Conservation (phyloP, 2,888 invertebrate species). For the Tuta absoluta region DNA sequence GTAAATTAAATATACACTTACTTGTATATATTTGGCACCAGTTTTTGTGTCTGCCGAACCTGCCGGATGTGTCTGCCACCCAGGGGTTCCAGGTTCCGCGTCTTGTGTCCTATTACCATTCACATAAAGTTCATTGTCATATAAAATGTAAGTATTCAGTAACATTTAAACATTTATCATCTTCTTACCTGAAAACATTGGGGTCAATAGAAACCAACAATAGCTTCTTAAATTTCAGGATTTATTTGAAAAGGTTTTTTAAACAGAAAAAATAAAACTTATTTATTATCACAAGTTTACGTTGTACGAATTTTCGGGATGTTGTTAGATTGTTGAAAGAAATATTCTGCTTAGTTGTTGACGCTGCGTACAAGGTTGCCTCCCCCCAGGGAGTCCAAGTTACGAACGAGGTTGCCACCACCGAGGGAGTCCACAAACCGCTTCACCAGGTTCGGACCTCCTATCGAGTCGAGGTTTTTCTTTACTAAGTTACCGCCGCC, state of each 20-base stretch:
- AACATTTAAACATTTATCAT: not conserved
- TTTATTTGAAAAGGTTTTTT: conserved; percentile 41
- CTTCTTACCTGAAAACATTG: not conserved
- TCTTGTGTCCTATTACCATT: conserved; percentile 65
- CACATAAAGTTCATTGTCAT: conserved; percentile 3
- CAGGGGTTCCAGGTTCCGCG: conserved; percentile 59
- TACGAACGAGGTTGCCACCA: conserved; percentile 70
- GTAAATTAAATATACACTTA: not conserved
- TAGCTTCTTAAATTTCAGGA: conserved; percentile 44
- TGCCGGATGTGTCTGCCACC: conserved; percentile 70
- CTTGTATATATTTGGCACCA: conserved; percentile 39
- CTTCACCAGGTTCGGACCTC: conserved; percentile 69
- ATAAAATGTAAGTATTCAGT: not conserved
- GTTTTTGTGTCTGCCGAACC: conserved; percentile 60
- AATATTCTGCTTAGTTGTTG: conserved; percentile 54
- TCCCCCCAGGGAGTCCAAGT: conserved; percentile 75
- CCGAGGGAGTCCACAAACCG: conserved; percentile 70
- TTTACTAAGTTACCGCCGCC: conserved; percentile 71
- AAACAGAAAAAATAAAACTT: conserved; percentile 13
- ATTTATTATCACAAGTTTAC: conserved; percentile 56
- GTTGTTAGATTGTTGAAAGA: not conserved
- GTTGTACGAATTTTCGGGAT: conserved; percentile 42
- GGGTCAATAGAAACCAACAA: conserved; percentile 7
- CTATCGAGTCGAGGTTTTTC: conserved; percentile 68
- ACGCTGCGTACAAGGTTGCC: conserved; percentile 67